Conservation (phyloP, 2,888 invertebrate species). For the Cerastoderma edule region DNA sequence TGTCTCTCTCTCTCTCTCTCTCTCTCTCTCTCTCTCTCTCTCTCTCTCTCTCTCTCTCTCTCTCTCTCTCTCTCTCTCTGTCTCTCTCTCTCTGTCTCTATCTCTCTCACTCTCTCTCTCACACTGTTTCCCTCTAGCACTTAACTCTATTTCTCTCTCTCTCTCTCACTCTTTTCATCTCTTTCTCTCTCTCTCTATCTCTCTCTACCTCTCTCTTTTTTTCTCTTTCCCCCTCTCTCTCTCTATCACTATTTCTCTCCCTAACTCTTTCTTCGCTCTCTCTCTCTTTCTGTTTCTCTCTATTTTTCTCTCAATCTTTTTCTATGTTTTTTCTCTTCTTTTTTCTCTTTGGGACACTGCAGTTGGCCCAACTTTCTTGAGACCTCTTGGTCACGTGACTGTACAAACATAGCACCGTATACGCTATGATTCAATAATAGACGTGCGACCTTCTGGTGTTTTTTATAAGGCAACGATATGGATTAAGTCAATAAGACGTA, state of each 20-base stretch:
- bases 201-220: not conserved
- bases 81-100: constrained; percentile 21
- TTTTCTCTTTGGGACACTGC: no score
- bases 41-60: constrained; percentile 19
- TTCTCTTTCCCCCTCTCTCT: not conserved
- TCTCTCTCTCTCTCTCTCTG: constrained; percentile 17
- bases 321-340: not conserved
- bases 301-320: not conserved
- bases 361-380: no score
- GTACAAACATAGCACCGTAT: no score
- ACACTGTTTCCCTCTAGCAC: not conserved
- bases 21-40: constrained; percentile 8
- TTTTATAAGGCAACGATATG: no score
- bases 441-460: no score
- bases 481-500: no score
- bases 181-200: constrained; percentile 3
- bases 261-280: constrained; percentile 31
- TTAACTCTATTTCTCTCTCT: not conserved
- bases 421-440: no score
- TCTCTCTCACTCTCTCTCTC: constrained; percentile 9
- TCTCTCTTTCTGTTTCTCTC: constrained; percentile 22
- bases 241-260: constrained; percentile 9
- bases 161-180: not conserved
- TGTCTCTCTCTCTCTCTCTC: constrained; percentile 3
- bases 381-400: no score